Evolutionary conservation across 1,140 invertebrate genomes (phyloP).

Genomic region (Leptinotarsa undecemlineata): DNA sequence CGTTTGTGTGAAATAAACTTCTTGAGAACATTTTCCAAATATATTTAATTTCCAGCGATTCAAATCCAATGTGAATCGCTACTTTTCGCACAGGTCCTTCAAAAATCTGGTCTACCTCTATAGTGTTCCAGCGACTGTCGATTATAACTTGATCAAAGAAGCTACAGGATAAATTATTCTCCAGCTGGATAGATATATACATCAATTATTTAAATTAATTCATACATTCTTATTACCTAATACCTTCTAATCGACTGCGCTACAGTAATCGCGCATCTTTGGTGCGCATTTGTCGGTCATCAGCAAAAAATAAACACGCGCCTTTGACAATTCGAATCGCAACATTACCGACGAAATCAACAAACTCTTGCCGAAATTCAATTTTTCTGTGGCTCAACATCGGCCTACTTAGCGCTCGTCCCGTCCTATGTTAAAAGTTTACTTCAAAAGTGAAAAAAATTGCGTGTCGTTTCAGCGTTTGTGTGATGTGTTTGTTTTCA

Average conservation of each 20-base stretch:
- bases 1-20: too few species aligned
- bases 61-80: too few species aligned
- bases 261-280: slow-evolving; percentile 17
- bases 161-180: too few species aligned
- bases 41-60: too few species aligned
- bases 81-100: too few species aligned
- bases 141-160: too few species aligned
- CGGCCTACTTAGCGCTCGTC: background rate
- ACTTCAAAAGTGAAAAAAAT: background rate
- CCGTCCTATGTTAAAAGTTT: background rate
- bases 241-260: slow-evolving; percentile 8
- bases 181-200: too few species aligned
- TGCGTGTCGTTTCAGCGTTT: background rate
- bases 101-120: too few species aligned
- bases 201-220: too few species aligned
- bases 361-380: slow-evolving; percentile 33
- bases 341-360: slow-evolving; percentile 28
- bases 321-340: slow-evolving; percentile 33
- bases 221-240: too few species aligned
- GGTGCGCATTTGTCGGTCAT: slow-evolving; percentile 13
- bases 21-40: too few species aligned
- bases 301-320: slow-evolving; percentile 27
- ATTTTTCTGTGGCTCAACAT: background rate
- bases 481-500: slow-evolving; percentile 39
- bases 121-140: too few species aligned